Conservation (phyloP, 2,113 vertebrate species). For the Tricholaema leucomelas region DNA sequence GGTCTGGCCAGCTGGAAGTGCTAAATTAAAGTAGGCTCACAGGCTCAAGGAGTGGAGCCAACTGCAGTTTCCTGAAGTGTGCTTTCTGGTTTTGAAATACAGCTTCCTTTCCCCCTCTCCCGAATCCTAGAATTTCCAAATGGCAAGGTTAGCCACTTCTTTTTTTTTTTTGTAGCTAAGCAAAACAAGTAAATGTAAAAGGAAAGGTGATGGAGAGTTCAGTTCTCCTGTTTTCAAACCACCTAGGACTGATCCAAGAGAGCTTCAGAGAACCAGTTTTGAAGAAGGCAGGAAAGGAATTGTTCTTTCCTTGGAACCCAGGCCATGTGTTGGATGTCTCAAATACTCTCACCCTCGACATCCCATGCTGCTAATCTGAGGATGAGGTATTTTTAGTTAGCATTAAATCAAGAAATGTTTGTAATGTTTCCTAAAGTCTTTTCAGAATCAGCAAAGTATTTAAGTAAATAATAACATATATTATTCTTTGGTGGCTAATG, state of each 20-base stretch:
- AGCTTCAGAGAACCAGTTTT: background rate
- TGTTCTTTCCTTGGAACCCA: background rate
- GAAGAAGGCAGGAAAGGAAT: background rate
- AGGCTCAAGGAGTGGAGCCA: background rate
- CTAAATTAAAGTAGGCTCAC: slow-evolving; percentile 22
- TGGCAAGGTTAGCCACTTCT: background rate
- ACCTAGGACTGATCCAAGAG: background rate
- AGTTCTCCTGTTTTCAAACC: background rate
- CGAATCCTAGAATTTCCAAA: background rate
- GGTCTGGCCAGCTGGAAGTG: background rate
- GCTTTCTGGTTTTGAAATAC: slow-evolving; percentile 37
- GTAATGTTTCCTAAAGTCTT: background rate
- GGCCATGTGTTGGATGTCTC: background rate
- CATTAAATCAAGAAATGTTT: slow-evolving; percentile 7
- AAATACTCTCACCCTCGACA: slow-evolving; percentile 19
- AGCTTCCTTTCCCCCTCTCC: background rate
- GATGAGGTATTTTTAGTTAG: slow-evolving; percentile 1
- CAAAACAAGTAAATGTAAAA: background rate
- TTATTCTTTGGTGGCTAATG: background rate
- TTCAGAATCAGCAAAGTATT: background rate
- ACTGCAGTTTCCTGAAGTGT: slow-evolving; percentile 39
- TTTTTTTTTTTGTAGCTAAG: background rate
- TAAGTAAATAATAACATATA: background rate
- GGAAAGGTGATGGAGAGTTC: background rate
- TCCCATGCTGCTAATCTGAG: background rate